Evolutionary conservation across 2,797 vertebrate genomes (phyloP).

Genomic region (Arnoldichthys spilopterus): DNA sequence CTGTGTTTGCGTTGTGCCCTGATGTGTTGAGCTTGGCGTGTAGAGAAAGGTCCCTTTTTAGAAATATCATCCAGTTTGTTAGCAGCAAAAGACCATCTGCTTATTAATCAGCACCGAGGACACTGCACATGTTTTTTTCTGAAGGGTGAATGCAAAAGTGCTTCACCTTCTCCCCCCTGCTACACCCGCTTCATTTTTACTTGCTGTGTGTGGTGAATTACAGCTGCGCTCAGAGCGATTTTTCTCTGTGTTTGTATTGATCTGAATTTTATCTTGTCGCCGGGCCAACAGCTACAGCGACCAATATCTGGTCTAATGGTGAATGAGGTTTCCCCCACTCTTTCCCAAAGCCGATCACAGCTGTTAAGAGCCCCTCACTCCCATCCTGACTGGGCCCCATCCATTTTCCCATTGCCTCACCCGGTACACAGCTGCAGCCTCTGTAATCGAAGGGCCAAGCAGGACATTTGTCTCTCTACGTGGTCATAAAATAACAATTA

Average conservation of each 20-base stretch:
- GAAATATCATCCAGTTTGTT: slow-evolving; percentile 71
- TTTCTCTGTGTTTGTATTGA: slow-evolving; percentile 47
- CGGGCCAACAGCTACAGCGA: slow-evolving; percentile 58
- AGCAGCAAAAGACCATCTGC: slow-evolving; percentile 72
- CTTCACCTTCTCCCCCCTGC: slow-evolving; percentile 60
- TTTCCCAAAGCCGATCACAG: slow-evolving; percentile 39
- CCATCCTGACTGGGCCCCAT: slow-evolving; percentile 58
- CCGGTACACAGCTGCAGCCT: slow-evolving; percentile 35
- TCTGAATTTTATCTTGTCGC: slow-evolving; percentile 16
- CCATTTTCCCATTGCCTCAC: slow-evolving; percentile 49
- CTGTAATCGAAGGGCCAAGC: slow-evolving; percentile 56
- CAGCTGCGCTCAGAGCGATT: slow-evolving; percentile 61
- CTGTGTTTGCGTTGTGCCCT: slow-evolving; percentile 34
- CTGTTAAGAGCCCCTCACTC: slow-evolving; percentile 39
- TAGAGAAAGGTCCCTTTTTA: slow-evolving; percentile 37
- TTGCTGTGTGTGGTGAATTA: slow-evolving; percentile 63
- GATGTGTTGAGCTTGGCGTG: slow-evolving; percentile 22
- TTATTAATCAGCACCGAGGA: slow-evolving; percentile 81
- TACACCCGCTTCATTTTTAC: slow-evolving; percentile 29
- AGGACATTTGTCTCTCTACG: slow-evolving; percentile 51
- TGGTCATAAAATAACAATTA: slow-evolving; percentile 61
- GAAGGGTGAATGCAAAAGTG: slow-evolving; percentile 75
- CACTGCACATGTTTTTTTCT: slow-evolving; percentile 67
- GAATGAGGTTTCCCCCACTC: slow-evolving; percentile 60
- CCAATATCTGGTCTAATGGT: slow-evolving; percentile 35